Evolutionary conservation across 2,113 vertebrate genomes (phyloP).

Genomic region (Alces alces): DNA sequence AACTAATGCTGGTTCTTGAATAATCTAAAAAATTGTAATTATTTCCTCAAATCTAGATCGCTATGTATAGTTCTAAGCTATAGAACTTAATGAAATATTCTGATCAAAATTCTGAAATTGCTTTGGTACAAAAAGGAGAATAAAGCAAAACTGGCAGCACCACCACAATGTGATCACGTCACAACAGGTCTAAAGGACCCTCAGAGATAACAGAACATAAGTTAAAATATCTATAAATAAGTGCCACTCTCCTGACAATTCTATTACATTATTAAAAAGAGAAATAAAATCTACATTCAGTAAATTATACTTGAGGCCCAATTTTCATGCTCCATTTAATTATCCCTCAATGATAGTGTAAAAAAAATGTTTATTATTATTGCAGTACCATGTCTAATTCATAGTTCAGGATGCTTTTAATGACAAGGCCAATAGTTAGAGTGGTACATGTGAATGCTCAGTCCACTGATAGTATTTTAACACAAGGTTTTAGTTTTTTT

Average conservation of each 20-base stretch:
- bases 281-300: slow-evolving; percentile 63
- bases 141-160: slow-evolving; percentile 58
- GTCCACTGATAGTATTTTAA: slow-evolving; percentile 50
- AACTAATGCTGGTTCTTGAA: slow-evolving; percentile 61
- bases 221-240: slow-evolving; percentile 35
- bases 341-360: slow-evolving; percentile 54
- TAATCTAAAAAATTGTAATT: slow-evolving; percentile 38
- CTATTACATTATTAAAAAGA: slow-evolving; percentile 61
- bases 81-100: slow-evolving; percentile 8
- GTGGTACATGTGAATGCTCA: slow-evolving; percentile 50
- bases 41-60: slow-evolving; percentile 34
- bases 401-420: slow-evolving; percentile 35
- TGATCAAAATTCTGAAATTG: slow-evolving; percentile 48
- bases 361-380: slow-evolving; percentile 70
- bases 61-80: slow-evolving; percentile 37
- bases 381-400: slow-evolving; percentile 67
- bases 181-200: slow-evolving; percentile 43
- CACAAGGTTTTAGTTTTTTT: slow-evolving; percentile 9
- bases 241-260: slow-evolving; percentile 39
- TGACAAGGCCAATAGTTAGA: slow-evolving; percentile 61
- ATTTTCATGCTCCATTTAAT: slow-evolving; percentile 69
- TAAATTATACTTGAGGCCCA: slow-evolving; percentile 63
- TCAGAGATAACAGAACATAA: neutral
- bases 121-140: slow-evolving; percentile 68
- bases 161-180: slow-evolving; percentile 31